These are phyloP conservation scores for Centropyge bicolor DNA, from an alignment of 2,797 vertebrate species.

Conservation along the genomic window DNA sequence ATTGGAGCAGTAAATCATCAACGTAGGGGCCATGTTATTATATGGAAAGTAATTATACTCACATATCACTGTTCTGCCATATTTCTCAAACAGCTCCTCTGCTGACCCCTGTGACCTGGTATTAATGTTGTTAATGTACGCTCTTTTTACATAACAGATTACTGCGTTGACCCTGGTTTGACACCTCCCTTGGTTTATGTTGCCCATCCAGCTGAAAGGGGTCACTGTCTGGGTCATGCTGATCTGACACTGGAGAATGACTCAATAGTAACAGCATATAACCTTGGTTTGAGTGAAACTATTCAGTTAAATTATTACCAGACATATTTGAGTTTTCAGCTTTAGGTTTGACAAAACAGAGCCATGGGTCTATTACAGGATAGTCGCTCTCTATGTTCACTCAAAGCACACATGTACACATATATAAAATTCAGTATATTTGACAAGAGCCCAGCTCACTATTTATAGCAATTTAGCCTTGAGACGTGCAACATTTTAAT, in stretches of 20 bases:
- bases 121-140: slow-evolving; percentile 26
- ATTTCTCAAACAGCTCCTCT: not conserved
- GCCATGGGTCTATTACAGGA: not conserved
- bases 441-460: slow-evolving; percentile 17
- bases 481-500: slow-evolving; percentile 49
- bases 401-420: not conserved
- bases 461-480: slow-evolving; percentile 55
- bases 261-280: not conserved
- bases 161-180: slow-evolving; percentile 28
- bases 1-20: not conserved
- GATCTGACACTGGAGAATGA: slow-evolving; percentile 22
- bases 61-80: not conserved
- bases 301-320: slow-evolving; percentile 4
- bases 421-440: not conserved
- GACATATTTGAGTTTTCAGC: not conserved
- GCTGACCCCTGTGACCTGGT: slow-evolving; percentile 40
- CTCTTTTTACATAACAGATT: slow-evolving; percentile 37
- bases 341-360: not conserved
- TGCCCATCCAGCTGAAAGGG: slow-evolving; percentile 42
- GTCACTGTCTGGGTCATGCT: slow-evolving; percentile 39
- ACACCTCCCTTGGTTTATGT: slow-evolving; percentile 31
- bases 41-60: not conserved
- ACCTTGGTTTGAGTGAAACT: not conserved
- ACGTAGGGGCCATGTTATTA: not conserved
- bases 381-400: not conserved